phyloP scores from a whole-genome alignment of 2,797 vertebrate species.

The Hafferia zeledoni region DNA sequence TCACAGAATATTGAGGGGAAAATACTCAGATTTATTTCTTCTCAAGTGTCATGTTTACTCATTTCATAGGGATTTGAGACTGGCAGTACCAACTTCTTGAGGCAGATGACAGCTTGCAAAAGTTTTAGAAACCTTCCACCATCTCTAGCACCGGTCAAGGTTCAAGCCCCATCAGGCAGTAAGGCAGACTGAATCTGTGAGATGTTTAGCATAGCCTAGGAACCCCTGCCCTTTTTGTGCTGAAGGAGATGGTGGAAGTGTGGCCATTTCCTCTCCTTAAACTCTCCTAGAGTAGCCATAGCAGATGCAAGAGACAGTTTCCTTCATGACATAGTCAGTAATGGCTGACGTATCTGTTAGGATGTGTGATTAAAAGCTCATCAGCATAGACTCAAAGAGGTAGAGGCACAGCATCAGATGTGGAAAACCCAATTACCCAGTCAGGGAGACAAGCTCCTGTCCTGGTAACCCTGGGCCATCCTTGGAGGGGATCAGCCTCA shows the following conservation, averaged over 20 bases:
- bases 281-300: not conserved
- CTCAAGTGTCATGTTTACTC: not conserved
- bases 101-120: not conserved
- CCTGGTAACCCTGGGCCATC: not conserved
- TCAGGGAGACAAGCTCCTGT: rapidly evolving
- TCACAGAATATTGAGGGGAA: not conserved
- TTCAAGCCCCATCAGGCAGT: not conserved
- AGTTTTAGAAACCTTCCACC: not conserved
- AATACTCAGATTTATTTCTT: not conserved
- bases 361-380: not conserved
- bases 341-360: not conserved
- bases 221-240: not conserved
- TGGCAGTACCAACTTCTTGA: not conserved
- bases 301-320: not conserved
- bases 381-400: rapidly evolving
- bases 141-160: not conserved
- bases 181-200: not conserved
- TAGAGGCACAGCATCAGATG: rapidly evolving
- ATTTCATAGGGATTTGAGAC: not conserved
- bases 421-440: not conserved
- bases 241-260: not conserved
- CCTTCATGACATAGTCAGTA: not conserved
- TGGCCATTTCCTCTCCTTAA: not conserved
- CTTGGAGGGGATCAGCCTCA: not conserved
- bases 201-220: not conserved